phyloP scores from a whole-genome alignment of 2,888 invertebrate species.

The Drosophila ezoana region DNA sequence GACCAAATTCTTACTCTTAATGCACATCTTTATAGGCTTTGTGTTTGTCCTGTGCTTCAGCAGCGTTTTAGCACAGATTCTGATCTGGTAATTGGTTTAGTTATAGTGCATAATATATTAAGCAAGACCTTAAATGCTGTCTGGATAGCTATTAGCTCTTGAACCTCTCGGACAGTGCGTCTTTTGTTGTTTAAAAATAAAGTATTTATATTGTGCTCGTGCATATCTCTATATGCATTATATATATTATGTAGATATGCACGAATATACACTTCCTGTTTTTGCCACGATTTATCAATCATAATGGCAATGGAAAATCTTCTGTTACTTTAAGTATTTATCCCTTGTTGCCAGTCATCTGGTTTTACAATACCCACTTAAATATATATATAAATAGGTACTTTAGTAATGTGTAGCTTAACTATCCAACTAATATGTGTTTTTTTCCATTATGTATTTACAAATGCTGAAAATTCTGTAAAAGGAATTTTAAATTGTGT shows the following conservation, averaged over 20 bases:
- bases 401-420: too few relatives aligned
- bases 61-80: slow-evolving; percentile 53
- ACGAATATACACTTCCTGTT: slow-evolving; percentile 31
- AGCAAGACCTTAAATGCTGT: neutral
- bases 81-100: slow-evolving; percentile 46
- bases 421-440: too few relatives aligned
- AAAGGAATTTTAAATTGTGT: too few relatives aligned
- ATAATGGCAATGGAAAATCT: slow-evolving; percentile 26
- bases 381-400: neutral
- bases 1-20: slow-evolving; percentile 19
- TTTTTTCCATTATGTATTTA: too few relatives aligned
- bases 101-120: neutral
- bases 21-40: slow-evolving; percentile 64
- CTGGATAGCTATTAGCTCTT: slow-evolving; percentile 3
- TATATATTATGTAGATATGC: slow-evolving; percentile 1
- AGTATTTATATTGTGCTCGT: neutral
- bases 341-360: slow-evolving; percentile 13
- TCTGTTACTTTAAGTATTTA: slow-evolving; percentile 4
- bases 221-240: neutral
- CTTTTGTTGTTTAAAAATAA: slow-evolving; percentile 9
- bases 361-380: neutral
- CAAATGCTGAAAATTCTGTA: too few relatives aligned
- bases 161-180: neutral
- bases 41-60: slow-evolving; percentile 56
- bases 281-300: slow-evolving; percentile 36